Evolutionary conservation across 2,113 vertebrate genomes (phyloP).

Genomic region (Nettapus auritus): DNA sequence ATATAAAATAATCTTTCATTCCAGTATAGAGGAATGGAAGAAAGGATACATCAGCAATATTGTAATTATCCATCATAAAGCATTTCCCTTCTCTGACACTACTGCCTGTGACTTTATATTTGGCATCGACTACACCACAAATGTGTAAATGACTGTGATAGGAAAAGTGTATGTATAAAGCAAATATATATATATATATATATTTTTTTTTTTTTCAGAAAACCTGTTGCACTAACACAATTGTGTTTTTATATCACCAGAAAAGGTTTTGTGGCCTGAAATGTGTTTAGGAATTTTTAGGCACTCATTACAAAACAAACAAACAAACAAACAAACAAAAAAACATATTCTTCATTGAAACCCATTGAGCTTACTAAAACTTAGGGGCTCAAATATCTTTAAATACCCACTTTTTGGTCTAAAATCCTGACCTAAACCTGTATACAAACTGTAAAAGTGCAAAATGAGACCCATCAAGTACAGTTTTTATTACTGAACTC

Average conservation of each 20-base stretch:
- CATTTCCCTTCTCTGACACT: background rate
- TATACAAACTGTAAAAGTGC: background rate
- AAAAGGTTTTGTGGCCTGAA: background rate
- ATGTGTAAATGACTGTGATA: background rate
- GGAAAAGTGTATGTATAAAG: background rate
- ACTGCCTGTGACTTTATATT: background rate
- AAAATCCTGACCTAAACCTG: background rate
- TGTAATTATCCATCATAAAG: background rate
- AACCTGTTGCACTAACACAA: background rate
- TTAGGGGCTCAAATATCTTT: background rate
- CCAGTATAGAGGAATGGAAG: background rate
- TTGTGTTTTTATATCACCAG: background rate
- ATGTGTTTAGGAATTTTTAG: background rate
- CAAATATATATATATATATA: background rate
- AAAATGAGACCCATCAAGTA: background rate
- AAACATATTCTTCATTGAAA: background rate
- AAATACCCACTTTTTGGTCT: background rate
- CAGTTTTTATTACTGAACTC: background rate
- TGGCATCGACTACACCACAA: accelerated
- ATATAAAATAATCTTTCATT: background rate
- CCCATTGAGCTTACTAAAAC: background rate
- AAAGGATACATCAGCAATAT: background rate
- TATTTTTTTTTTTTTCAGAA: background rate
- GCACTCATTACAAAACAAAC: background rate
- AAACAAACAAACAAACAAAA: too few relatives aligned